Conservation (phyloP, 2,797 vertebrate species). For the Anguilla megastoma region DNA sequence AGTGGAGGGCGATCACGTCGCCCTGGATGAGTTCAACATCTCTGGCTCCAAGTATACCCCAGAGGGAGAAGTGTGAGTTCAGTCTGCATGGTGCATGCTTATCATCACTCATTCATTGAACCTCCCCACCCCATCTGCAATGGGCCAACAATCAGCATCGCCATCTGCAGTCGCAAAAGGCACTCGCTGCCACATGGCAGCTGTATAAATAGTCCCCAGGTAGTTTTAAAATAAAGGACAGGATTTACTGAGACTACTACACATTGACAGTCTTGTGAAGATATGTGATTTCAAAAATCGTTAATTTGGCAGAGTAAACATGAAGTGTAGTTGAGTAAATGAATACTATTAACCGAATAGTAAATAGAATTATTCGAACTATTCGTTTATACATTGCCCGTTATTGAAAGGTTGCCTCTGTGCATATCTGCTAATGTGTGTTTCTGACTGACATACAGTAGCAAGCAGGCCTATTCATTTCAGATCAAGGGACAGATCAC, state of each 20-base stretch:
- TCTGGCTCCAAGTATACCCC: conserved; percentile 93
- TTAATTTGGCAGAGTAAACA: not conserved
- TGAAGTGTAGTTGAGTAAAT: not conserved
- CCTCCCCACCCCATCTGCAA: not conserved
- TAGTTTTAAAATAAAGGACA: not conserved
- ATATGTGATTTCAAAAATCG: not conserved
- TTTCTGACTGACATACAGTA: not conserved
- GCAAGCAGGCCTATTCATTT: no score
- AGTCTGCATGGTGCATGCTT: no score
- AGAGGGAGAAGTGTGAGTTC: conserved; percentile 90
- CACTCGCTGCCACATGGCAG: not conserved
- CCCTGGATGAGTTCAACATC: conserved; percentile 84
- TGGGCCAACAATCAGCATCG: not conserved
- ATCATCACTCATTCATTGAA: not conserved
- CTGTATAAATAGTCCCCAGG: not conserved
- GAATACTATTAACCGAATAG: not conserved
- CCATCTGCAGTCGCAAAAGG: not conserved
- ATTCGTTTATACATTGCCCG: not conserved
- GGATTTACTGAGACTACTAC: not conserved
- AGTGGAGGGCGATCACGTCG: conserved; percentile 77
- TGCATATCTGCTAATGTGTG: not conserved
- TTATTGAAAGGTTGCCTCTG: not conserved
- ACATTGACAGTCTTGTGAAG: not conserved
- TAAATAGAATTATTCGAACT: not conserved
- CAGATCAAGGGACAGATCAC: not conserved